Base-by-base conservation (phyloP, 2,888 invertebrate genomes). In the Ectemnius lituratus region DNA sequence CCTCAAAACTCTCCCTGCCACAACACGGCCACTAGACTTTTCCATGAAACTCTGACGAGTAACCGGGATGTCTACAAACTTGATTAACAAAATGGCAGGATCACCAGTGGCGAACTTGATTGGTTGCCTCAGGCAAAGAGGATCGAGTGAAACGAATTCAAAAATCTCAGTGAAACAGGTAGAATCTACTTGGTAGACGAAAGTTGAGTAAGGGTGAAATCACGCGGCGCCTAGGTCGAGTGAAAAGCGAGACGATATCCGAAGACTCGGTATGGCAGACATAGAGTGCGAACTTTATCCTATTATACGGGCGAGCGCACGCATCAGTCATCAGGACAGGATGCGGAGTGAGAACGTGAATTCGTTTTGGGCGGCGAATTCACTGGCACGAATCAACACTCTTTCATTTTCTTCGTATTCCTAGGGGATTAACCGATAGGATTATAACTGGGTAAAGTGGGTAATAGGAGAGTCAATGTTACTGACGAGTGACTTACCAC, bases 401-500 rank as follows among this genome's bases (percentile, higher is more conserved):
- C 37, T 37, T 11, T 3, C 23, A 23, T 23, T 23, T 37, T 6
- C 37, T 37, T 37, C 37, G 8, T 8, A 8, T 37, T 37, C 37
- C 37, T 8, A 4, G 1, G 2, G 37, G 8, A 37, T 37, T 37
- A 37, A 11, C 37, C 37, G 8, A 37, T 52, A 0, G 52, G 16
- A 16, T 52, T 52, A 4, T 13, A 16, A 11, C n/a, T 13, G n/a
- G 52, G 52, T 11, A 6, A 52, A 52, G 4, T 52, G 16, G 1
- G 4, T 4, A 11, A 52, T 14, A 52, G 70, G 49, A 46, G 78
- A 67, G 66, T 28, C 56, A 11, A 59, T 23, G 56, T n/a, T 56
- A 11, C 14, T 49, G 14, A 20, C 23, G 46, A 56, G 49, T 13
- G 65, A 93, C 95, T 94, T 90, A 95, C 95, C 95, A 91, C 94